Evolutionary conservation across 1,140 invertebrate genomes (phyloP).

Genomic region (Pogonus chalceus): DNA sequence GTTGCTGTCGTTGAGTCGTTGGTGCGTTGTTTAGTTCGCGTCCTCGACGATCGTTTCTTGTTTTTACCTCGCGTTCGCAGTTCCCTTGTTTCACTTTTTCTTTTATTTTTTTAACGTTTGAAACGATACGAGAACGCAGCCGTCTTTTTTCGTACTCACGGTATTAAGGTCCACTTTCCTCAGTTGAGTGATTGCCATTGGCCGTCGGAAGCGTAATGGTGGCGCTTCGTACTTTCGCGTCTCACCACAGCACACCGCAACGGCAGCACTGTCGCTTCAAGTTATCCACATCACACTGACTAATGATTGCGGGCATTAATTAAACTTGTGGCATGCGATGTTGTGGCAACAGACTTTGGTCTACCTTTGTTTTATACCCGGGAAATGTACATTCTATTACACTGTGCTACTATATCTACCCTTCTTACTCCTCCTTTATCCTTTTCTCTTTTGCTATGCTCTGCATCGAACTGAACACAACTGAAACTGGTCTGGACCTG

Average conservation of each 20-base stretch:
- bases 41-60: not conserved
- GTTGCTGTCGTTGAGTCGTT: too few relatives aligned
- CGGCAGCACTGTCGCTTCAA: not conserved
- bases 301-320: conserved; percentile 2
- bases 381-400: not conserved
- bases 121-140: not conserved
- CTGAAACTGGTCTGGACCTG: too few relatives aligned
- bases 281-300: conserved; percentile 5
- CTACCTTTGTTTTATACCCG: not conserved
- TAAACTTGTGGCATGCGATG: conserved; percentile 7
- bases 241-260: not conserved
- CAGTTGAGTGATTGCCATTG: conserved; percentile 5
- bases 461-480: too few relatives aligned
- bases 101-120: not conserved
- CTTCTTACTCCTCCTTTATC: not conserved
- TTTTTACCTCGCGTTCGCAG: not conserved
- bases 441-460: too few relatives aligned
- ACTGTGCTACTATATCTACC: not conserved
- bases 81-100: not conserved
- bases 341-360: not conserved
- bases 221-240: not conserved
- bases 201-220: not conserved
- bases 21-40: not conserved
- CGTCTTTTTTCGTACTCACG: not conserved
- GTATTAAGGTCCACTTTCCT: conserved; percentile 5